Conservation (phyloP, 1,140 invertebrate genomes). For the Drosophila paulistorum region DNA sequence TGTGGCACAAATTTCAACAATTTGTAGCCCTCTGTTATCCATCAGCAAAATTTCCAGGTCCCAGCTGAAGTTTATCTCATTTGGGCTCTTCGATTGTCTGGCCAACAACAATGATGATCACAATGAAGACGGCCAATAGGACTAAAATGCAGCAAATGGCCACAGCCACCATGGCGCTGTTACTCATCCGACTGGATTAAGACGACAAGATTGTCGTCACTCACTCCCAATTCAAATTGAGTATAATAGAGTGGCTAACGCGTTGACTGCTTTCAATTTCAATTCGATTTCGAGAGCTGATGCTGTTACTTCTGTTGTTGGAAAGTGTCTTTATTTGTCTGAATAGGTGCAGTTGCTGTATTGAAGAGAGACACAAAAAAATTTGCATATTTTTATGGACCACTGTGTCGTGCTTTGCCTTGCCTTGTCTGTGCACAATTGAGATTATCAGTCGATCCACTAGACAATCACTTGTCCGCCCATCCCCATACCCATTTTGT, state of each 20-base stretch:
- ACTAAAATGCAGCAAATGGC: conserved; percentile 91
- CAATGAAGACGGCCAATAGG: conserved; percentile 89
- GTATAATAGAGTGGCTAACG: neutral
- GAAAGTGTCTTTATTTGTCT: neutral
- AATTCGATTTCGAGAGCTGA: neutral
- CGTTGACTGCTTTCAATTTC: conserved; percentile 10
- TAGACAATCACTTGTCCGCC: conserved; percentile 61
- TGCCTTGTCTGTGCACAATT: conserved; percentile 58
- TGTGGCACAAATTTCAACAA: conserved; percentile 51
- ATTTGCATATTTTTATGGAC: conserved; percentile 49
- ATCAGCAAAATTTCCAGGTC: conserved; percentile 83
- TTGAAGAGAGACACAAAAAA: conserved; percentile 25
- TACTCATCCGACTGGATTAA: conserved; percentile 68
- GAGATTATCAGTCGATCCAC: conserved; percentile 54
- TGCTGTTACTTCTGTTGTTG: neutral
- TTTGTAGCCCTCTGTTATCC: conserved; percentile 81
- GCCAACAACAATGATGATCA: conserved; percentile 90
- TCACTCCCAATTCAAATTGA: conserved; percentile 17
- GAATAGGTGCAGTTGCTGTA: conserved; percentile 23
- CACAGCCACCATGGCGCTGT: conserved; percentile 88
- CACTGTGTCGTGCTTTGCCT: conserved; percentile 7
- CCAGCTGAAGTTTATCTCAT: conserved; percentile 84
- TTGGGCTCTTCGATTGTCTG: conserved; percentile 87
- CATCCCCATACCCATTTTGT: neutral
- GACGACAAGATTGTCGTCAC: conserved; percentile 10